Evolutionary conservation across 2,797 vertebrate genomes (phyloP), one percentile per base, ranked within the genome.

Genomic region (Ibycter americanus): DNA sequence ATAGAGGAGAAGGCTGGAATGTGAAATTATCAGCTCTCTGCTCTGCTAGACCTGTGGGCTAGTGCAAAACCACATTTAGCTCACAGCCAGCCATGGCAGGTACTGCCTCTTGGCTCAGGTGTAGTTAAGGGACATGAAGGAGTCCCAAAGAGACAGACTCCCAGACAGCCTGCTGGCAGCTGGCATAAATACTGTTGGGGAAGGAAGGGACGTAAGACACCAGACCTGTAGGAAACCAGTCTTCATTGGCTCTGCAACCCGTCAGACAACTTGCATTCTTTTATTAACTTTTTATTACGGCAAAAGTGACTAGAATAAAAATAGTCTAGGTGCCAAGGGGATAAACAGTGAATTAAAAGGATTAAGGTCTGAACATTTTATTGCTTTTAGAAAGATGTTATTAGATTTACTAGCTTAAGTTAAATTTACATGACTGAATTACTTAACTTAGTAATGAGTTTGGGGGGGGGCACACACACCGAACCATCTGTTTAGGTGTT

Each of bases 311-410:
- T 88, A 83, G 94, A 94, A 83, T 87, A 94, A 96, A 95, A 96
- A 90, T 66, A 96, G 54, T 82, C 58, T 82, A 84, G 51, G 90
- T 96, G 94, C 94, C 94, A 97, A 95, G 76, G 79, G 93, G 90
- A 96, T 96, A 97, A 96, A 92, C 88, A 94, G 81, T 88, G 90
- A 96, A 97, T 96, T 96, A 89, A 93, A 96, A 91, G 94, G 95
- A 94, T 96, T 96, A 96, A 94, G 84, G 74, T 92, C 61, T 94
- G 78, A 94, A 93, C 70, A 65, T 88, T 97, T 96, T 93, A 93
- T 70, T 92, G 92, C 87, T 91, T 94, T 96, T 89, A 89, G 90
- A 94, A 96, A 90, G 88, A 96, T 93, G 95, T 94, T 96, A 91
- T 66, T 96, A 96, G 91, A 94, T 96, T 96, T 96, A 93, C 82